Conservation (phyloP, 2,888 invertebrate genomes). For the Cantharis rufa region DNA sequence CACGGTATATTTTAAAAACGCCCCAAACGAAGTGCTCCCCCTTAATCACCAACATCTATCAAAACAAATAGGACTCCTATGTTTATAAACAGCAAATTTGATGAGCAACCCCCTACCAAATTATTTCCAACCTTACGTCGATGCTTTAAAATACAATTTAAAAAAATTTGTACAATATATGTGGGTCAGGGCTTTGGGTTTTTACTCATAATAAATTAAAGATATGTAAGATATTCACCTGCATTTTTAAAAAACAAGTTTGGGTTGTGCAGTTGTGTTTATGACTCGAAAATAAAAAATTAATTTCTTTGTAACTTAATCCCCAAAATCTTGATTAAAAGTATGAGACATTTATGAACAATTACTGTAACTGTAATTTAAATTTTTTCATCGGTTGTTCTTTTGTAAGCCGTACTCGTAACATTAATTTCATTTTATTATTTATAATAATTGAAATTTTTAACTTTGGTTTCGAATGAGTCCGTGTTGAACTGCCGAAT, state of each 20-base stretch:
- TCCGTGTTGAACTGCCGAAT: background rate
- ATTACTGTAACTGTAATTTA: background rate
- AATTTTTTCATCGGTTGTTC: background rate
- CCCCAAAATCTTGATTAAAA: background rate
- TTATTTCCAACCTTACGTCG: background rate
- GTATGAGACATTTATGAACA: background rate
- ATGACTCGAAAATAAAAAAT: background rate
- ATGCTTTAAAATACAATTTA: background rate
- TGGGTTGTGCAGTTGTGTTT: background rate
- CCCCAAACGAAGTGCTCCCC: background rate
- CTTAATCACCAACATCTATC: constrained; percentile 11
- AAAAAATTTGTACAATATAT: background rate
- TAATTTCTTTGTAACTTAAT: background rate
- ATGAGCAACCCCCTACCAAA: background rate
- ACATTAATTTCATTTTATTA: background rate
- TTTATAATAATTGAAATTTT: background rate
- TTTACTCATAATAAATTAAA: background rate
- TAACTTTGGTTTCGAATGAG: background rate
- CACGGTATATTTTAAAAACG: background rate
- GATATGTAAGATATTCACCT: background rate
- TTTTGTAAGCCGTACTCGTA: background rate
- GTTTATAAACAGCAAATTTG: constrained; percentile 8
- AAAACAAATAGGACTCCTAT: constrained; percentile 10
- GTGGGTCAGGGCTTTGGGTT: background rate
- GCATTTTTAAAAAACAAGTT: background rate